A percentile compares a stretch with the other conserved stretches of the same genome.
phyloP scores from a whole-genome alignment of 2,113 vertebrate species.

The Rhinopomastus cyanomelas region DNA sequence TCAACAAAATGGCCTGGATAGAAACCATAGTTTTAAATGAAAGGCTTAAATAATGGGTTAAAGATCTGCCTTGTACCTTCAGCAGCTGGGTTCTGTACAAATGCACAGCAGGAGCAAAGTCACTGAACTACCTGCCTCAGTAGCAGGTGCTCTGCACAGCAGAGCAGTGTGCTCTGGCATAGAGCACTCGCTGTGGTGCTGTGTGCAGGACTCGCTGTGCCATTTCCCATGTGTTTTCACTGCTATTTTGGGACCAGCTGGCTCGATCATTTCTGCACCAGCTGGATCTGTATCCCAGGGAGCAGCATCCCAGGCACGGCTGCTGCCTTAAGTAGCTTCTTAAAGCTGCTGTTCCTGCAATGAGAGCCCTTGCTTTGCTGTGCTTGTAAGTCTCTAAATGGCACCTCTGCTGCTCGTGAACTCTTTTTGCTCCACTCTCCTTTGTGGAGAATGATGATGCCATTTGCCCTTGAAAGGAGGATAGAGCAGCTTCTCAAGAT shows the following conservation, averaged over 20 bases:
- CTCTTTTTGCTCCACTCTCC: neutral
- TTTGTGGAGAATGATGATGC: neutral
- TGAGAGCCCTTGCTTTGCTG: neutral
- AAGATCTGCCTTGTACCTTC: neutral
- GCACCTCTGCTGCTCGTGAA: neutral
- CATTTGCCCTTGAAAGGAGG: neutral
- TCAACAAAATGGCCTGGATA: neutral
- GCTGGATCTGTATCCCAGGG: conserved; percentile 12
- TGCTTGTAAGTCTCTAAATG: conserved; percentile 6
- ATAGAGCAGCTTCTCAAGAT: neutral
- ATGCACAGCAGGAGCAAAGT: neutral
- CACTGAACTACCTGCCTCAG: neutral
- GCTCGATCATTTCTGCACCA: conserved; percentile 33
- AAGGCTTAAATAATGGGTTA: neutral
- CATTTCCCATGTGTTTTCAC: conserved; percentile 28
- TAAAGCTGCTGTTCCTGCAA: neutral
- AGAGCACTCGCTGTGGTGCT: neutral
- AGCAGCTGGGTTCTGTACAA: neutral
- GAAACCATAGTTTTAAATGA: neutral
- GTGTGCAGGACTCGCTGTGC: neutral
- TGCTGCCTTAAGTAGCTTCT: neutral
- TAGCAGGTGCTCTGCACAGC: neutral
- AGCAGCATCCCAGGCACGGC: neutral
- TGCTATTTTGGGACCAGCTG: conserved; percentile 52
- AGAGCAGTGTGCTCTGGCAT: neutral